phyloP scores from a whole-genome alignment of 1,140 invertebrate genomes.

The Andricus grossulariae region DNA sequence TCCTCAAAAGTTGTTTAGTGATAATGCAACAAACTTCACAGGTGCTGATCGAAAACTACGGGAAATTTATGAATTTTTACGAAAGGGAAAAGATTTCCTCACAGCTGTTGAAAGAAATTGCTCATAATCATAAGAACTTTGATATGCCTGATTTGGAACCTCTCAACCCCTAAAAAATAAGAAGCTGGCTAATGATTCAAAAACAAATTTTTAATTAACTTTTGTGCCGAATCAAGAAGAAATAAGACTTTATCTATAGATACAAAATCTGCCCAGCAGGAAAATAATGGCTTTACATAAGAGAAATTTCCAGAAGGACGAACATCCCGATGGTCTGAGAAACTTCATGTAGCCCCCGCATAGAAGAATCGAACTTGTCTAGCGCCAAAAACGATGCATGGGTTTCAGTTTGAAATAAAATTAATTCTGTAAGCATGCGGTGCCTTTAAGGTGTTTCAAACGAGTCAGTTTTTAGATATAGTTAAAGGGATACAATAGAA shows the following conservation, averaged over 20 bases:
- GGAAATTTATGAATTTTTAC: not conserved
- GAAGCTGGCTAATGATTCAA: no score
- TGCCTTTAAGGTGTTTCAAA: not conserved
- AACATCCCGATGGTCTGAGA: not conserved
- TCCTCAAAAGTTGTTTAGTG: not conserved
- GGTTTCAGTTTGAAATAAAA: not conserved
- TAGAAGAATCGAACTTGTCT: not conserved
- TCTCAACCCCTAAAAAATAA: no score
- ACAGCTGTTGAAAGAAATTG: no score
- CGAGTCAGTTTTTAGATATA: no score
- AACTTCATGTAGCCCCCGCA: not conserved
- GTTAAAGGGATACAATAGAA: no score
- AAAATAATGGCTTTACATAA: not conserved
- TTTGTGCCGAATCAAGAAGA: no score
- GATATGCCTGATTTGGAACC: no score
- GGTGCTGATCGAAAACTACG: not conserved
- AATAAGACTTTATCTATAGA: not conserved
- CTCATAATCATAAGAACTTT: no score
- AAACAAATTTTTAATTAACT: no score
- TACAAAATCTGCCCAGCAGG: not conserved
- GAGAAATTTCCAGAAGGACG: not conserved
- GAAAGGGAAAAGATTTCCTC: not conserved
- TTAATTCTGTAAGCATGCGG: not conserved
- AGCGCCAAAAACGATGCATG: not conserved
- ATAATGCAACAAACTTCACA: not conserved